Base-by-base conservation (phyloP, 2,797 vertebrate species). In the Sebastes oblongus region DNA sequence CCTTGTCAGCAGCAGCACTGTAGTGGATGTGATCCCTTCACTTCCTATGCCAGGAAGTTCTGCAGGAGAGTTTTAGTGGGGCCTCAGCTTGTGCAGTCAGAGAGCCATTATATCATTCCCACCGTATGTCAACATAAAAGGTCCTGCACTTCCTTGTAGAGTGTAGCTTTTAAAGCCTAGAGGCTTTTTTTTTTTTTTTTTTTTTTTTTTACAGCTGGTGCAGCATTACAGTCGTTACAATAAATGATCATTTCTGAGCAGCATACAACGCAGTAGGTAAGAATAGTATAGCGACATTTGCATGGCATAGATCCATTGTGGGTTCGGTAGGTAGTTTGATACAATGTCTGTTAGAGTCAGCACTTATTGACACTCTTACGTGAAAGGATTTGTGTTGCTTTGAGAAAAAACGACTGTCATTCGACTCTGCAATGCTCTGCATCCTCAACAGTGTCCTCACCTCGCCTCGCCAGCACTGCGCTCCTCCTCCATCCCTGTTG, bases 1-100 rank as follows among this genome's bases (percentile, higher is more conserved):
- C 25, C 18, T n/a, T 86, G 69, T 88, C 86, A 86, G 84, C 83
- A 46, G 34, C 34, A 46, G 34, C 34, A 36, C 82, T 72, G 72
- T 32, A 72, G 66, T 62, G 32, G 88, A 84, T 77, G 54, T 70
- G 72, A 50, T 86, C 79, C 75, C 29, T 64, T 68, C 69, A 78
- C 85, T 91, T 92, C 83, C 87, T 83, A 75, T 86, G 70, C 30
- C 88, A 90, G 91, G 84, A 93, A 88, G 87, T 81, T 77, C 68
- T 82, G 74, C 65, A 67, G 78, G 64, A 76, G 65, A 81, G 80
- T 84, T 39, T 14, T 50, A 80, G 81, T 64, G 79, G 65, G 81
- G 80, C 75, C 83, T 78, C 52, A 22, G 67, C 81, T 59, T 62
- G 46, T 82, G 84, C 80, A 89, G 75, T 70, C 61, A 82, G 72